These are phyloP conservation scores for Eristalinus sepulchralis DNA, from an alignment of 2,888 invertebrate species.

Conservation along the genomic window DNA sequence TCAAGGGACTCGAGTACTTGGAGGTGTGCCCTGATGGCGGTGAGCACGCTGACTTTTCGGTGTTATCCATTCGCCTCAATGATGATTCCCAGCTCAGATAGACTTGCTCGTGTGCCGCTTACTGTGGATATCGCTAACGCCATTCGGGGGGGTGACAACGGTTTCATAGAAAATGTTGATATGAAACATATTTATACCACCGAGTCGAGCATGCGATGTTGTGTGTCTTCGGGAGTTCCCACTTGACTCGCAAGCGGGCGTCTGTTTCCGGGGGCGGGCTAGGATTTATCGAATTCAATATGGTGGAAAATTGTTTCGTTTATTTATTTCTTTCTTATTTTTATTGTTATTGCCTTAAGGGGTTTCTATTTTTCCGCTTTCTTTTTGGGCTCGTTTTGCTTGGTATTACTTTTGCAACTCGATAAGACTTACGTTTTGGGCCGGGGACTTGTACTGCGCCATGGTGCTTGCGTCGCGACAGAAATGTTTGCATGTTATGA, in stretches of 20 bases:
- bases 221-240: conserved; percentile 45
- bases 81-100: conserved; percentile 62
- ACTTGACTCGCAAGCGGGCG: conserved; percentile 40
- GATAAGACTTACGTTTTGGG: conserved; percentile 29
- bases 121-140: conserved; percentile 47
- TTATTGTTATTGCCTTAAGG: conserved; percentile 70
- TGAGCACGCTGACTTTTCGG: conserved; percentile 47
- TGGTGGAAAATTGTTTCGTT: conserved; percentile 74
- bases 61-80: conserved; percentile 68
- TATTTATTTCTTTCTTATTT: conserved; percentile 70
- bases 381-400: conserved; percentile 17
- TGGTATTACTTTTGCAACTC: conserved; percentile 33
- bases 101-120: conserved; percentile 41
- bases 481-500: conserved; percentile 58
- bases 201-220: conserved; percentile 65
- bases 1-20: background rate
- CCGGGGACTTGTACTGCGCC: conserved; percentile 13
- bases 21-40: conserved; percentile 25
- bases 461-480: conserved; percentile 30
- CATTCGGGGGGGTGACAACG: conserved; percentile 54
- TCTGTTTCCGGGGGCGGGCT: conserved; percentile 42
- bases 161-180: conserved; percentile 69
- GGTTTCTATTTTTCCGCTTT: conserved; percentile 25
- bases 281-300: conserved; percentile 74
- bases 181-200: conserved; percentile 73